These are phyloP conservation scores for Campoplex capitator DNA, from an alignment of 2,888 invertebrate genomes.

Conservation along the genomic window DNA sequence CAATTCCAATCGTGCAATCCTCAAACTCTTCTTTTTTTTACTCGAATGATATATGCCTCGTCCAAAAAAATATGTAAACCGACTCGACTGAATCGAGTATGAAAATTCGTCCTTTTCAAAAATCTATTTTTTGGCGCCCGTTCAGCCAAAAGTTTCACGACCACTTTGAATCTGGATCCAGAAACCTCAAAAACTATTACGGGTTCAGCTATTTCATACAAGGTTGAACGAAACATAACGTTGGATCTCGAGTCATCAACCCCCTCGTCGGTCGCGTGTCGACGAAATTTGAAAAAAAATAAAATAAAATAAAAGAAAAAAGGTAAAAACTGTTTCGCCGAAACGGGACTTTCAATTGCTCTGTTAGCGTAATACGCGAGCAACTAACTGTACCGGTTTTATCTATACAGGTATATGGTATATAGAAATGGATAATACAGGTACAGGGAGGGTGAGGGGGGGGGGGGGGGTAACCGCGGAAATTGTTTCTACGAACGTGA, in stretches of 20 bases:
- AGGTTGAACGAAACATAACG: slow-evolving; percentile 15
- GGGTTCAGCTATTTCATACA: not conserved
- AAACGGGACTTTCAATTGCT: slow-evolving; percentile 45
- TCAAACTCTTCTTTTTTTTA: slow-evolving; percentile 11
- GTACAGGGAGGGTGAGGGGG: not conserved
- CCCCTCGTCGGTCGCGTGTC: slow-evolving; percentile 43
- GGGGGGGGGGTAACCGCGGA: slow-evolving; percentile 41
- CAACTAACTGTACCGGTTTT: not conserved
- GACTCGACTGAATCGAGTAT: not conserved
- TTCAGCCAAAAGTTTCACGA: not conserved
- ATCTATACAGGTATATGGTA: not conserved
- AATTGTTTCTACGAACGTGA: slow-evolving; percentile 67
- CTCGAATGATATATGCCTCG: slow-evolving; percentile 2
- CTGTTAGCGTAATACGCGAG: slow-evolving; percentile 18
- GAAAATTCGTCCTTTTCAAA: not conserved
- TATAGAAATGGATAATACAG: not conserved
- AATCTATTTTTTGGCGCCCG: not conserved
- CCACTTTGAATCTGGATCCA: not conserved
- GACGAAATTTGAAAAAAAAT: slow-evolving; percentile 6
- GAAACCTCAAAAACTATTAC: not conserved
- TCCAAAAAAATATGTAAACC: not conserved
- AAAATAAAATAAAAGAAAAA: not conserved
- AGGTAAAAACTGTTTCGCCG: slow-evolving; percentile 28
- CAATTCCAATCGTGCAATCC: slow-evolving; percentile 48
- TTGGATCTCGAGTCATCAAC: slow-evolving; percentile 17